Evolutionary conservation across 2,888 invertebrate species (phyloP), one percentile per base, ranked within the genome.

Genomic region (Malthinus seriepunctatus): DNA sequence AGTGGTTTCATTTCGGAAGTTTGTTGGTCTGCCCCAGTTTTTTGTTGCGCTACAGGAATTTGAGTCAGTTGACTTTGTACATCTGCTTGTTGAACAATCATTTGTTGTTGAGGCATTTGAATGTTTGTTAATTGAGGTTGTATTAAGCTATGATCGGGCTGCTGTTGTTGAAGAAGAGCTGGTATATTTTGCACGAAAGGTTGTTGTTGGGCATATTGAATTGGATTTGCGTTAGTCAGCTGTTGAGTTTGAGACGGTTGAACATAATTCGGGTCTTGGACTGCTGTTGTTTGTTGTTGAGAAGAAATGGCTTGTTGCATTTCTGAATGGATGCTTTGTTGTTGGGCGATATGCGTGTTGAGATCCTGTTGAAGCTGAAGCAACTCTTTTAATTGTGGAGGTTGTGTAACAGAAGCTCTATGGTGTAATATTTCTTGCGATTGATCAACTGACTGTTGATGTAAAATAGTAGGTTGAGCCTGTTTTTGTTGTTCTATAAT

Each of bases 281-380:
- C 23, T 23, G 23, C 2, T 3, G 23, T 23, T 59, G 63, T n/a
- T 56, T 62, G 14, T 32, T 50, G 52, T 23, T 31, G 32, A 4
- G 35, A 9, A 38, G 33, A 56, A 51, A 51, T 62, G 61, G 81
- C 82, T 0, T 82, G 82, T 0, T 71, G 71, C 80, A 49, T 3
- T 70, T 65, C 60, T 67, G 72, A 66, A 67, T 54, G 59, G 68
- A 55, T 64, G 69, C 32, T 67, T 62, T 82, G 82, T 72, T 81
- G 75, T 66, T 81, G 80, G 2, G 81, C 74, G 54, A 81, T 81
- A 49, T 80, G 81, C 62, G 81, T 23, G 82, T 50, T 82, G 82
- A 39, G 63, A 63, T 45, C 34, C 14, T 82, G 82, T 63, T 82
- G 82, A 72, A 81, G 75, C 66, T 81, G 80, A 1, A 81, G 75